Percentiles rank a stretch among this genome's conserved stretches.
These are phyloP conservation scores for Aplochiton taeniatus DNA, from an alignment of 2,797 vertebrate genomes.

Conservation along the genomic window DNA sequence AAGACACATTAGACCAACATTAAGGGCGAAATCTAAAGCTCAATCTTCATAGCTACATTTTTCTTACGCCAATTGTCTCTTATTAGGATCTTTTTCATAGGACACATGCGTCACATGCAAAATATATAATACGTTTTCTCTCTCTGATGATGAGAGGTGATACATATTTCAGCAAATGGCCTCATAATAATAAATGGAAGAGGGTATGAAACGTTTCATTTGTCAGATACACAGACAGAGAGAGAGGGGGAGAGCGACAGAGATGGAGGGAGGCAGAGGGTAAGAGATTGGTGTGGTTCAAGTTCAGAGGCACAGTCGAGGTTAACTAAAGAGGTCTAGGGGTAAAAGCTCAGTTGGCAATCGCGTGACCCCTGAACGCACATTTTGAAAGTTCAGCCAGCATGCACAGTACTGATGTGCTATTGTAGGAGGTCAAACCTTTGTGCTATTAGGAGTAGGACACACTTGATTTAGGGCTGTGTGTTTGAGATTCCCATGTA, in stretches of 20 bases:
- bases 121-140: constrained; percentile 26
- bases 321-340: no score
- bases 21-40: constrained; percentile 39
- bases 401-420: no score
- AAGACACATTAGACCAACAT: constrained; percentile 41
- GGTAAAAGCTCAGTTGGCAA: no score
- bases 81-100: constrained; percentile 34
- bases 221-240: constrained; percentile 4
- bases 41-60: constrained; percentile 36
- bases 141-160: constrained; percentile 5
- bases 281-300: background rate
- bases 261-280: background rate
- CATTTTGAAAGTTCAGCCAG: no score
- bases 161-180: constrained; percentile 16
- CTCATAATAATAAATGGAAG: constrained; percentile 5
- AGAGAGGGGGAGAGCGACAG: background rate
- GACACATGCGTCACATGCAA: constrained; percentile 22
- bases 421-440: no score
- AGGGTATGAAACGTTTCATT: constrained; percentile 9
- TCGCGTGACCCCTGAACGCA: no score
- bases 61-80: constrained; percentile 31
- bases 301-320: no score
- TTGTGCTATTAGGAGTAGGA: no score
- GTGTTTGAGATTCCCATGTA: background rate
- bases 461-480: no score